phyloP scores from a whole-genome alignment of 2,797 vertebrate species.

The Avahi laniger region DNA sequence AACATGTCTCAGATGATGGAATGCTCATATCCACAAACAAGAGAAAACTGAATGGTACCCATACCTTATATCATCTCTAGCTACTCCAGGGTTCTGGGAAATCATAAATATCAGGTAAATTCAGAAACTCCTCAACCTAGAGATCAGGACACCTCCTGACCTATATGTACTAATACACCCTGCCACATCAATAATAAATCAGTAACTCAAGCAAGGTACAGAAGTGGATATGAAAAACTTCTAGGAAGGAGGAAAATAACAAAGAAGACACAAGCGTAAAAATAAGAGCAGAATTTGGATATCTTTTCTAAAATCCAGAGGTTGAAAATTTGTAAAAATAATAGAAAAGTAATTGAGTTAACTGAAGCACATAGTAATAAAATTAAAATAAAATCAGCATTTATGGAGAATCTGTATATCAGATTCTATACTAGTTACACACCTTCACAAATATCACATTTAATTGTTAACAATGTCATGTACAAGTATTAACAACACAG shows the following conservation, averaged over 20 bases:
- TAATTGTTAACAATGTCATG: not conserved
- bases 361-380: not conserved
- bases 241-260: constrained; percentile 16
- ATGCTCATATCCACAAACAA: not conserved
- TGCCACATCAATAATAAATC: not conserved
- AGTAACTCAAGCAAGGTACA: not conserved
- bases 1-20: not conserved
- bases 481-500: not conserved
- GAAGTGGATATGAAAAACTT: not conserved
- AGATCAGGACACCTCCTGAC: not conserved
- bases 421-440: not conserved
- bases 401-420: not conserved
- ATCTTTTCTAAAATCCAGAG: constrained; percentile 21
- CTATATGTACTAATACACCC: not conserved
- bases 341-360: not conserved
- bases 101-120: not conserved
- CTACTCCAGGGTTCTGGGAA: not conserved
- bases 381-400: constrained; percentile 38
- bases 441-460: not conserved
- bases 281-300: not conserved
- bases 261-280: not conserved
- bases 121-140: not conserved
- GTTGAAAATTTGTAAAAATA: not conserved
- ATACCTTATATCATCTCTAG: not conserved
- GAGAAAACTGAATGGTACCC: constrained; percentile 22